phyloP scores from a whole-genome alignment of 2,888 invertebrate genomes.

The Phlogophora meticulosa region DNA sequence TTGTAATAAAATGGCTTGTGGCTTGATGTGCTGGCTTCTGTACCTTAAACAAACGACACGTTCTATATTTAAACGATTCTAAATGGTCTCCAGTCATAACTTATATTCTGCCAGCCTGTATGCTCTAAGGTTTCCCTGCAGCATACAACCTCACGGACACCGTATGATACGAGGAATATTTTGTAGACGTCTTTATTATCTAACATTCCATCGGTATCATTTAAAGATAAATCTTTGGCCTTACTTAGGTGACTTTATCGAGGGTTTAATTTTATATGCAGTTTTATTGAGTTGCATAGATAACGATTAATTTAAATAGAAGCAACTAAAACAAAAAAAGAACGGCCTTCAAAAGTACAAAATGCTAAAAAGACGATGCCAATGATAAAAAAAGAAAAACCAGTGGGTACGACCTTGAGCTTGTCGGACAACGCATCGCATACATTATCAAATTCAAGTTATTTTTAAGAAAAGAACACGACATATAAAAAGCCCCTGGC shows the following conservation, averaged over 20 bases:
- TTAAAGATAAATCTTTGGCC: conserved; percentile 4
- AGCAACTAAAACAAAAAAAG: background rate
- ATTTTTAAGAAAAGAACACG: background rate
- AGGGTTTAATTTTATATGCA: conserved; percentile 16
- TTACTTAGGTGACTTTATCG: conserved; percentile 5
- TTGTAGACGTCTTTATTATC: background rate
- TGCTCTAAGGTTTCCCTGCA: no score
- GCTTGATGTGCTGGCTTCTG: no score
- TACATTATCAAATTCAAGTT: background rate
- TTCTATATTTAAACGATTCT: no score
- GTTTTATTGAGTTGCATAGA: conserved; percentile 20
- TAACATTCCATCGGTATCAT: conserved; percentile 21
- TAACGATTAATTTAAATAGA: conserved; percentile 1
- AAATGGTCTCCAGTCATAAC: no score
- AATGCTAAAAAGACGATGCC: background rate
- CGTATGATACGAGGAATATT: no score
- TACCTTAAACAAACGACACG: no score
- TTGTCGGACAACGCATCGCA: background rate
- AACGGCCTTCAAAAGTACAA: conserved; percentile 8
- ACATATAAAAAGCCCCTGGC: background rate
- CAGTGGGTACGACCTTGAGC: background rate
- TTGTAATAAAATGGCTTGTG: no score
- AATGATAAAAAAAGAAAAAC: conserved; percentile 3
- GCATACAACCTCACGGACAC: no score
- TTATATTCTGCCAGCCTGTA: no score